phyloP scores from a whole-genome alignment of 1,140 invertebrate genomes.

The Eueides isabella region DNA sequence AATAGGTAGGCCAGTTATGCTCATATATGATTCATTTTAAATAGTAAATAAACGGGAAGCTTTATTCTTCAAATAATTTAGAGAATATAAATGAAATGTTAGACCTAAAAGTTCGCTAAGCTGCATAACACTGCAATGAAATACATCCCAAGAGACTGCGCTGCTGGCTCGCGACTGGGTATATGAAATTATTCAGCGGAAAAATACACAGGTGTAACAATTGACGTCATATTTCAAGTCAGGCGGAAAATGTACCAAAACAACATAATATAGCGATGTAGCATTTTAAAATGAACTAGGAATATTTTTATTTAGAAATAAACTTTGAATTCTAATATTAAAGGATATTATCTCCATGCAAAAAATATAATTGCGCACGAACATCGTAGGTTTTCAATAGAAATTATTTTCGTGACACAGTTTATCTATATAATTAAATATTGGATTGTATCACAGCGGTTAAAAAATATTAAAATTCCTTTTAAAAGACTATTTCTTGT shows the following conservation, averaged over 20 bases:
- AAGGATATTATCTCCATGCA: too few species aligned
- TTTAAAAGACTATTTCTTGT: neutral
- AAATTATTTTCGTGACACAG: too few species aligned
- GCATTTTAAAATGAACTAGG: neutral
- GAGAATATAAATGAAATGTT: slow-evolving; percentile 8
- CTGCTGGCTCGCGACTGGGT: slow-evolving; percentile 22
- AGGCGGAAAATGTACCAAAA: slow-evolving; percentile 4
- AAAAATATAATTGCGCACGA: too few species aligned
- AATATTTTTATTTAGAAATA: neutral
- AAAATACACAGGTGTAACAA: slow-evolving; percentile 33
- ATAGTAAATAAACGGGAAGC: neutral
- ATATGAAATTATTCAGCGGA: slow-evolving; percentile 34
- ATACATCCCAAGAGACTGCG: slow-evolving; percentile 24
- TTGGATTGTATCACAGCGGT: too few species aligned
- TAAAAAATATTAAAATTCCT: too few species aligned
- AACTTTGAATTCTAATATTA: too few species aligned
- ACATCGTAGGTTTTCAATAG: too few species aligned
- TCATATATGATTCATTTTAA: neutral
- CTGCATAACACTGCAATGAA: slow-evolving; percentile 26
- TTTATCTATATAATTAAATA: too few species aligned
- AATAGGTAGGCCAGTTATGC: too few species aligned
- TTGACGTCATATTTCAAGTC: slow-evolving; percentile 18
- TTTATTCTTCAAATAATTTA: neutral
- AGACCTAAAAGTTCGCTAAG: slow-evolving; percentile 22
- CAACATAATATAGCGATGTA: neutral